Percentiles rank a stretch among this genome's conserved stretches.
Conservation (phyloP, 2,797 vertebrate species). For the Megalops cyprinoides region DNA sequence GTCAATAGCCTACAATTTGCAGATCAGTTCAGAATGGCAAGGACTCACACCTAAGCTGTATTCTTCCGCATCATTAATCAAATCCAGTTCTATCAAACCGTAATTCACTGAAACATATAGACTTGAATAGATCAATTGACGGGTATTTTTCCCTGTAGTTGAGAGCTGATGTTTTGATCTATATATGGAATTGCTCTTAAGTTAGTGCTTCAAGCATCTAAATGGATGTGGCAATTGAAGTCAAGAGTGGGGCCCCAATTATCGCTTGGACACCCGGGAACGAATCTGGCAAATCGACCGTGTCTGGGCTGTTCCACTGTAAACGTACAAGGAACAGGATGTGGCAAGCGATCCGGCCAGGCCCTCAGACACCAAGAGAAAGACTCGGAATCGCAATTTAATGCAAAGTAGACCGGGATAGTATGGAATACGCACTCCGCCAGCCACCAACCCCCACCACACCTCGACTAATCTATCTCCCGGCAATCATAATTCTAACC, state of each 20-base stretch:
- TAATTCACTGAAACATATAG: neutral
- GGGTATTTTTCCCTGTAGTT: neutral
- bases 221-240: neutral
- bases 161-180: neutral
- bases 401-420: slow-evolving; percentile 16
- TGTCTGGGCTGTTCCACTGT: neutral
- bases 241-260: neutral
- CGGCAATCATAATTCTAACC: slow-evolving; percentile 29
- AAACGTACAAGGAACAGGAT: no score
- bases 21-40: neutral
- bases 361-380: neutral
- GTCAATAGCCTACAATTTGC: neutral
- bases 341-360: no score
- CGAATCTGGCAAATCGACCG: neutral
- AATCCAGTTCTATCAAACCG: no score
- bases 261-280: neutral
- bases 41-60: neutral
- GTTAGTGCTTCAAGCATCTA: neutral
- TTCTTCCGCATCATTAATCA: neutral
- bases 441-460: no score
- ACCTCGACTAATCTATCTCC: slow-evolving; percentile 26
- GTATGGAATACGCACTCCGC: slow-evolving; percentile 11
- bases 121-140: neutral
- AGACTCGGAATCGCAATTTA: neutral
- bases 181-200: neutral